phyloP scores from a whole-genome alignment of 2,797 vertebrate species.

The Pangasius krempfi region DNA sequence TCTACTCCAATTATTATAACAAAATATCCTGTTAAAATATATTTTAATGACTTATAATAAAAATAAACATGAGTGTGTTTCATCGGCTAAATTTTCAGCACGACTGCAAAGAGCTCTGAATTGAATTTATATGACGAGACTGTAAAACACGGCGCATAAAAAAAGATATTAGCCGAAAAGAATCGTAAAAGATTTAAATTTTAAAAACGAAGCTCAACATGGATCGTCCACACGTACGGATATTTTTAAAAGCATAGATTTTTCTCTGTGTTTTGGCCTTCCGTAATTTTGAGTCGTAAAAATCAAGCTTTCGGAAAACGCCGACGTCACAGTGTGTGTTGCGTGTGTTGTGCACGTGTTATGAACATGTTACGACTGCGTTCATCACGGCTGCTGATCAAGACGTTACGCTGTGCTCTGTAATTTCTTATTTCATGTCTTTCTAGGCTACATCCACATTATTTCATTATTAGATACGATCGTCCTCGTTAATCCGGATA shows the following conservation, averaged over 20 bases:
- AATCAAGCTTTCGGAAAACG: background rate
- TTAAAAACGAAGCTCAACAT: background rate
- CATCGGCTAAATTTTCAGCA: too few species aligned
- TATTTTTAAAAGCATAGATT: background rate
- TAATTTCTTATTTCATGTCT: background rate
- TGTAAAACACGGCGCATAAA: background rate
- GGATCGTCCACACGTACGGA: background rate
- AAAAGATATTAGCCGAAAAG: background rate
- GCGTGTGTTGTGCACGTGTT: background rate
- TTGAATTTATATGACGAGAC: background rate
- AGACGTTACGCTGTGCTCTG: background rate
- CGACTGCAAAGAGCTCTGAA: background rate
- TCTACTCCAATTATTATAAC: background rate
- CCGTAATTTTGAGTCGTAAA: background rate
- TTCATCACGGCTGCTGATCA: background rate
- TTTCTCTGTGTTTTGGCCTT: background rate
- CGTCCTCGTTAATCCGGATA: too few species aligned
- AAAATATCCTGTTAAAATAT: background rate
- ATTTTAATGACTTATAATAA: background rate
- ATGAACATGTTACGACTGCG: background rate
- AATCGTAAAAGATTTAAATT: background rate
- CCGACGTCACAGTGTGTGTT: background rate
- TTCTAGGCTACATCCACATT: background rate
- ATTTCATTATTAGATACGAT: too few species aligned
- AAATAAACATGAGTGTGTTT: too few species aligned